phyloP scores from a whole-genome alignment of 2,113 vertebrate species.

The Dipodomys ordii region DNA sequence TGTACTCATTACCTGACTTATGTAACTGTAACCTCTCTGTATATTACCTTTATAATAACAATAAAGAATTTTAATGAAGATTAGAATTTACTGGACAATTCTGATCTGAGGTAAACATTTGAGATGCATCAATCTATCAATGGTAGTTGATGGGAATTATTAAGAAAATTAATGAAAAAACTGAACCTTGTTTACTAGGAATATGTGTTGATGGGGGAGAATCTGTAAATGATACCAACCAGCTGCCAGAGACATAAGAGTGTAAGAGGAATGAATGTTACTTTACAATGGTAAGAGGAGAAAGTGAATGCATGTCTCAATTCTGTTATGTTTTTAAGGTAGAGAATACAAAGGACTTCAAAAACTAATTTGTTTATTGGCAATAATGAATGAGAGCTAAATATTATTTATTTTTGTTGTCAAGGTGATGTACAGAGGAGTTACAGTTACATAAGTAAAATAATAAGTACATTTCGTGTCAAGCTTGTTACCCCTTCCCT shows the following conservation, averaged over 20 bases:
- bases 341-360: background rate
- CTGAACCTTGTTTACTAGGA: background rate
- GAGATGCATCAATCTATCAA: conserved; percentile 5
- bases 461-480: too few species aligned
- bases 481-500: too few species aligned
- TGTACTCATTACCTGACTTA: too few species aligned
- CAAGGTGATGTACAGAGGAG: too few species aligned
- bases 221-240: background rate
- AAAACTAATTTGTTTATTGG: background rate
- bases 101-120: background rate
- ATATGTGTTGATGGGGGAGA: background rate
- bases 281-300: background rate
- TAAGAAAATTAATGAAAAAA: background rate
- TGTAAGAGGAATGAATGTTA: background rate
- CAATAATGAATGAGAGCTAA: too few species aligned
- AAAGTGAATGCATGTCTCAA: background rate
- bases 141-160: background rate
- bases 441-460: too few species aligned
- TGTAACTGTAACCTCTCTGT: too few species aligned
- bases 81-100: background rate
- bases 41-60: too few species aligned
- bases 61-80: too few species aligned
- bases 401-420: background rate
- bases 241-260: background rate
- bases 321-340: background rate